Evolutionary conservation across 2,888 invertebrate genomes (phyloP).

Genomic region (Drosophila setosimentum): DNA sequence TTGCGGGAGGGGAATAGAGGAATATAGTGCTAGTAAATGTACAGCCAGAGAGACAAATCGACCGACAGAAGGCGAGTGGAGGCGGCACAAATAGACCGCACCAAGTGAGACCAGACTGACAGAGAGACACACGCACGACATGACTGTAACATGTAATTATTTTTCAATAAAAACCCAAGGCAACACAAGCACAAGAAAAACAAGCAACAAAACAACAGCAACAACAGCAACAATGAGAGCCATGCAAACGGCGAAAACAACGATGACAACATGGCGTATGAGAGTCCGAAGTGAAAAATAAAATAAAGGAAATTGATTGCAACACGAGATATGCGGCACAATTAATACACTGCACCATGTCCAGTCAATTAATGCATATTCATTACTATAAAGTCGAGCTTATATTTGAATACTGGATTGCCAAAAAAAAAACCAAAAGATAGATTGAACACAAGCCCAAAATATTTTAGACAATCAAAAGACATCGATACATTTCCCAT

Average conservation of each 20-base stretch:
- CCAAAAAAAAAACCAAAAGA: neutral
- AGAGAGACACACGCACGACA: conserved; percentile 69
- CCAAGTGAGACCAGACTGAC: conserved; percentile 63
- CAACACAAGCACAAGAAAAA: conserved; percentile 57
- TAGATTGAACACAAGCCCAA: neutral
- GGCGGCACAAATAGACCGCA: conserved; percentile 71
- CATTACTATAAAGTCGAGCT: neutral
- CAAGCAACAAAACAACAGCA: conserved; percentile 34
- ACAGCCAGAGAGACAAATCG: conserved; percentile 15
- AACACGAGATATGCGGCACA: conserved; percentile 7
- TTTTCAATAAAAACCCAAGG: conserved; percentile 79
- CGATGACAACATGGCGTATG: conserved; percentile 77
- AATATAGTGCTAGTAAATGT: conserved; percentile 25
- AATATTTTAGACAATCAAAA: neutral
- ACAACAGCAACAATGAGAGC: conserved; percentile 36
- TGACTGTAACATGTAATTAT: conserved; percentile 80
- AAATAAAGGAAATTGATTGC: conserved; percentile 24
- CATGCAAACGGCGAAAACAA: conserved; percentile 53
- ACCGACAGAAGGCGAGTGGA: conserved; percentile 22
- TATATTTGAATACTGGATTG: neutral
- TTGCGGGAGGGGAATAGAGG: neutral
- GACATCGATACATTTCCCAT: neutral
- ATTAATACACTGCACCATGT: conserved; percentile 28
- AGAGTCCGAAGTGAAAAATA: conserved; percentile 60
- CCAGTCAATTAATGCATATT: neutral